A percentile compares a stretch with the other conserved stretches of the same genome.
Evolutionary conservation across 2,888 invertebrate species (phyloP).

Genomic region (Allacma fusca): DNA sequence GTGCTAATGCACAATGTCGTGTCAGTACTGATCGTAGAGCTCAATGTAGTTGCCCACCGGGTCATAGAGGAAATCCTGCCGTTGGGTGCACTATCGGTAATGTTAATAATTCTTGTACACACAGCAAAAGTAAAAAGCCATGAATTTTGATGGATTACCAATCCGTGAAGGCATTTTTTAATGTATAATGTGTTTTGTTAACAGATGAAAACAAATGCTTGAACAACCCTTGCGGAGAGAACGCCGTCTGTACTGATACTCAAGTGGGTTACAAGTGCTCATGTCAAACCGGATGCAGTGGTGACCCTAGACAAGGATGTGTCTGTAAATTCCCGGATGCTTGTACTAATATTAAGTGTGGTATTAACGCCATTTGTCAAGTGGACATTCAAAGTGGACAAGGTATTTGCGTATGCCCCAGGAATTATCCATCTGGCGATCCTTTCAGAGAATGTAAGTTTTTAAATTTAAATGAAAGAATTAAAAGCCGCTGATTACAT

Average conservation of each 20-base stretch:
- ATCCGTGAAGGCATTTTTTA: not conserved
- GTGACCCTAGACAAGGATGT: conserved; percentile 76
- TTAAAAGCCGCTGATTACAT: too few relatives aligned
- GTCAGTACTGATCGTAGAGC: conserved; percentile 75
- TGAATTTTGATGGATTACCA: not conserved
- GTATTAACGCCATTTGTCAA: conserved; percentile 81
- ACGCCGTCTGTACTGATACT: conserved; percentile 82
- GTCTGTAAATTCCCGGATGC: conserved; percentile 77
- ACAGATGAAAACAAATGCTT: conserved; percentile 76
- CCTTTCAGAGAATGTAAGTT: conserved; percentile 85
- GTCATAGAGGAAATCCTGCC: conserved; percentile 76
- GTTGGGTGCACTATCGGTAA: conserved; percentile 73
- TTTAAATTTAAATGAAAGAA: not conserved
- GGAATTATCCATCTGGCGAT: conserved; percentile 82
- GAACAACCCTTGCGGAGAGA: conserved; percentile 83
- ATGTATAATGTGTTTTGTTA: conserved; percentile 14
- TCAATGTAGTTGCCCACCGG: conserved; percentile 79
- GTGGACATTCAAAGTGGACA: conserved; percentile 67
- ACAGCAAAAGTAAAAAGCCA: too few relatives aligned
- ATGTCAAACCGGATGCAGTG: conserved; percentile 77
- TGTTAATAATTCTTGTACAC: conserved; percentile 25
- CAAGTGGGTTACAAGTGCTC: conserved; percentile 81
- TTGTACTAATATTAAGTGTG: conserved; percentile 81
- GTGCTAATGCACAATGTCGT: conserved; percentile 81
- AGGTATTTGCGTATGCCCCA: conserved; percentile 79